These are phyloP conservation scores for Poecile atricapillus DNA, from an alignment of 2,113 vertebrate species.

Conservation along the genomic window DNA sequence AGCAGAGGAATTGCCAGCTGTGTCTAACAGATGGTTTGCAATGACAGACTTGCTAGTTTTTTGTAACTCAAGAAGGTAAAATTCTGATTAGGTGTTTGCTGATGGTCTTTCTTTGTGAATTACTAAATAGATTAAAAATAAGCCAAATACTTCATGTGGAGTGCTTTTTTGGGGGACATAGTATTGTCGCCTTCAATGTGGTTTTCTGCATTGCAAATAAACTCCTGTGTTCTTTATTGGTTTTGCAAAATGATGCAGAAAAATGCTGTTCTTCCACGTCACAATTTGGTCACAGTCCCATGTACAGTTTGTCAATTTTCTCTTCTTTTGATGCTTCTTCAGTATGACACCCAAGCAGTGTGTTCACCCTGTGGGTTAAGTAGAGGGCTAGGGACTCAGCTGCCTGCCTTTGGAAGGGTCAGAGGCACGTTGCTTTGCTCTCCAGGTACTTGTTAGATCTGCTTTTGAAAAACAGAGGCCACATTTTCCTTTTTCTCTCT, in stretches of 20 bases:
- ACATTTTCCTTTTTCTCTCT: background rate
- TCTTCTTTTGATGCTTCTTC: background rate
- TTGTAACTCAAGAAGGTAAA: background rate
- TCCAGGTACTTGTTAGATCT: background rate
- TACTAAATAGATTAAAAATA: background rate
- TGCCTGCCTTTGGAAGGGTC: background rate
- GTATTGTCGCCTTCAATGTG: background rate
- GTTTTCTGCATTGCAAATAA: background rate
- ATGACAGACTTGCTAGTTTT: background rate
- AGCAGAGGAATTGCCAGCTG: background rate
- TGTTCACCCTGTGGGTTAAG: background rate
- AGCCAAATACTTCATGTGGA: background rate
- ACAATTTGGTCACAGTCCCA: background rate
- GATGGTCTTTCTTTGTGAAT: background rate
- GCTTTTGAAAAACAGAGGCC: background rate
- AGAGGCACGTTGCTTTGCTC: background rate
- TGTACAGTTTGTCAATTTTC: background rate
- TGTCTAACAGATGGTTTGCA: background rate
- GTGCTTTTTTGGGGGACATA: background rate
- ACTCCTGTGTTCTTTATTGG: background rate
- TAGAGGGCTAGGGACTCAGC: background rate
- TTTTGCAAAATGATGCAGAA: background rate
- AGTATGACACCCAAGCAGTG: fast-evolving
- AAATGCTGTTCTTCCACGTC: background rate
- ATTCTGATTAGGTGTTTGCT: background rate